phyloP scores from a whole-genome alignment of 2,797 vertebrate species.

The Lepilemur septentrionalis region DNA sequence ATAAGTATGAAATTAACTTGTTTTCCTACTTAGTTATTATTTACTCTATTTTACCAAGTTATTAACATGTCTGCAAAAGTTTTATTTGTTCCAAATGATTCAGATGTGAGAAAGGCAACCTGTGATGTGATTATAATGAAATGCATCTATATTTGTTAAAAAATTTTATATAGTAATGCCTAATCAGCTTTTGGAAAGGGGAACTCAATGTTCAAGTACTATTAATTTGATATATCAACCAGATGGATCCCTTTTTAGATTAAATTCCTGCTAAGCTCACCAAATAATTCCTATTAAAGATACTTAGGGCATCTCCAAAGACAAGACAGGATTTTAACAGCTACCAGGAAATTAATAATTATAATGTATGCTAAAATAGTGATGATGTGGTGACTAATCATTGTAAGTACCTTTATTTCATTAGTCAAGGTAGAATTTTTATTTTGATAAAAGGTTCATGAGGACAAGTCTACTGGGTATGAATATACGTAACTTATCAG shows the following conservation, averaged over 20 bases:
- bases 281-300: conserved; percentile 15
- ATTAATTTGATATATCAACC: conserved; percentile 34
- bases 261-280: neutral
- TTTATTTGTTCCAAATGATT: neutral
- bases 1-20: neutral
- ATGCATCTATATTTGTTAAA: conserved; percentile 24
- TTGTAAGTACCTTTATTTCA: neutral
- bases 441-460: neutral
- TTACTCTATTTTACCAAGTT: neutral
- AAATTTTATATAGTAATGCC: conserved; percentile 28
- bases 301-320: neutral
- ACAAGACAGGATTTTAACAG: conserved; percentile 23
- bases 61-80: neutral
- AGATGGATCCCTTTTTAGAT: conserved; percentile 12
- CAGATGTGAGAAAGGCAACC: neutral
- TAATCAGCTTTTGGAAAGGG: conserved; percentile 51
- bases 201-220: conserved; percentile 57
- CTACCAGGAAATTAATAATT: conserved; percentile 29
- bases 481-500: neutral
- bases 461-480: neutral
- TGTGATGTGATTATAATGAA: conserved; percentile 30
- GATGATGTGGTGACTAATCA: conserved; percentile 1
- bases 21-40: neutral
- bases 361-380: conserved; percentile 14
- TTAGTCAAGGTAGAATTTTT: neutral